Evolutionary conservation across 2,113 vertebrate species (phyloP).

Genomic region (Gadus chalcogrammus): DNA sequence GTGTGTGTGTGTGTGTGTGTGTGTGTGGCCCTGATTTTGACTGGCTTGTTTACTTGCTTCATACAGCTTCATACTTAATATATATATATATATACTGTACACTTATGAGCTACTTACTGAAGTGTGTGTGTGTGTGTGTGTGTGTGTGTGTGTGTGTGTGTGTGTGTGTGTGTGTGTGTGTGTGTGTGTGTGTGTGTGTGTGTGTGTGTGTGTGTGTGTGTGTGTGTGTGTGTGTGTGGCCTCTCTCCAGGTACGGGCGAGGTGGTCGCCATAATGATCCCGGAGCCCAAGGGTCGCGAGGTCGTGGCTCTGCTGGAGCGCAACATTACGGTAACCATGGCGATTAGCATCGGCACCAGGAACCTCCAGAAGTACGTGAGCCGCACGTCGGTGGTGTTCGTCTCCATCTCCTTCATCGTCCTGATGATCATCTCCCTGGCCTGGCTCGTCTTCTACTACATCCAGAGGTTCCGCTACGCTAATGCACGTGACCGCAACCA

Average conservation of each 20-base stretch:
- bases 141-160: neutral
- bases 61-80: too few relatives aligned
- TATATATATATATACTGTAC: neutral
- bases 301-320: slow-evolving; percentile 84
- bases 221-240: neutral
- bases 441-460: slow-evolving; percentile 98
- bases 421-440: slow-evolving; percentile 98
- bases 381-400: slow-evolving; percentile 95
- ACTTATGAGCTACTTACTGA: neutral
- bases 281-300: slow-evolving; percentile 93
- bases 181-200: neutral
- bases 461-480: slow-evolving; percentile 95
- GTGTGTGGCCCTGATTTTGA: neutral
- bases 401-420: slow-evolving; percentile 99
- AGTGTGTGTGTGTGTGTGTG: neutral
- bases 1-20: neutral
- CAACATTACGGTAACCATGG: slow-evolving; percentile 90
- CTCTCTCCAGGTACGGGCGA: slow-evolving; percentile 80
- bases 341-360: slow-evolving; percentile 91
- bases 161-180: slow-evolving; percentile 1
- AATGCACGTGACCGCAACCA: slow-evolving; percentile 94
- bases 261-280: slow-evolving; percentile 97
- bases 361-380: slow-evolving; percentile 99
- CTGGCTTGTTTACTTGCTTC: neutral
- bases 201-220: neutral